Base-by-base conservation (phyloP, 2,888 invertebrate genomes). In the Auanema sp. region DNA sequence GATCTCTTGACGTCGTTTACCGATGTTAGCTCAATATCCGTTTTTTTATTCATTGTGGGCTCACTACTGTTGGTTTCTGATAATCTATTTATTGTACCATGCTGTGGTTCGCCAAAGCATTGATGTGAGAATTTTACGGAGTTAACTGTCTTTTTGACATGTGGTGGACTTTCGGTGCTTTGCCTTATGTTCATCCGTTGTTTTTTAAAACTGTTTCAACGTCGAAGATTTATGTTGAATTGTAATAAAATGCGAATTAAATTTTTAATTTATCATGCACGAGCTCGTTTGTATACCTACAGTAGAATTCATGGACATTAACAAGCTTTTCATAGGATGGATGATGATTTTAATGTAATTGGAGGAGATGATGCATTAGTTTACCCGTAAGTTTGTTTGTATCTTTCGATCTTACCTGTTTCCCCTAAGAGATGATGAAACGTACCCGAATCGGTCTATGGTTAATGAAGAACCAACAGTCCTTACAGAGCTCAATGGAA, bases 271-370 rank as follows among this genome's bases (percentile, higher is more conserved):
- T 33, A 33, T 33, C 33, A 33, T 33, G 33, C 33, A 33, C 33
- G 33, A 33, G 33, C 33, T 33, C 33, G 33, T 33, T 33, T 33
- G 33, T 33, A 33, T 33, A 33, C 33, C 33, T 33, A 3, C 33
- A 33, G 33, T 33, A 33, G 33, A 33, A 8, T 33, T 33, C 3
- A 33, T 33, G 33, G 33, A 33, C 33, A 33, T 33, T 33, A 5
- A 33, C 33, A 8, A 21, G 59, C 18, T 33, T 33, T 24, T 5
- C 1, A 16, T 25, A 18, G 10, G 24, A 57, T 57, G 57, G 62
- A 62, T 33, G 64, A 64, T 58, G 69, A 72, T 4, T 72, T 58
- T 64, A 72, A 72, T 57, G 69, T 68, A 8, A 53, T 72, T 42
- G 60, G 44, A 2, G 69, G 53, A 11, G 60, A 57, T 47, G 65